These are phyloP conservation scores for Sphecodes monilicornis DNA, from an alignment of 2,888 invertebrate species.

Conservation along the genomic window DNA sequence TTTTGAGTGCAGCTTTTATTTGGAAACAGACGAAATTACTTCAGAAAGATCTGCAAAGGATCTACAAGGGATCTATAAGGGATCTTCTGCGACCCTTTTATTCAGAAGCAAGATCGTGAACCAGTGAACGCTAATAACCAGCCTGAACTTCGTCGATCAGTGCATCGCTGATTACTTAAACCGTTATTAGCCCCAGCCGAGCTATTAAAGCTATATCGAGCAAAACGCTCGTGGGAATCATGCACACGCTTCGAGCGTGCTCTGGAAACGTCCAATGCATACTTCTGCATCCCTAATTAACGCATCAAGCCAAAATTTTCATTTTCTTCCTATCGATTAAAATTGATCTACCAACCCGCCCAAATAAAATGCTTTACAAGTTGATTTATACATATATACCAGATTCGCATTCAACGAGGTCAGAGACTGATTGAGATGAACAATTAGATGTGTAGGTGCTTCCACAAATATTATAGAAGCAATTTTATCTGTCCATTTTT, in stretches of 20 bases:
- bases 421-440: too few relatives aligned
- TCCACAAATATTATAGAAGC: too few relatives aligned
- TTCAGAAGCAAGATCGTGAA: not conserved
- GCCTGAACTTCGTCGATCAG: slow-evolving; percentile 11
- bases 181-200: slow-evolving; percentile 52
- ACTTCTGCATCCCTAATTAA: not conserved
- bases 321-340: not conserved
- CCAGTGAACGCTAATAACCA: not conserved
- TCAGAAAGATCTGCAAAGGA: not conserved
- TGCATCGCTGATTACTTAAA: slow-evolving; percentile 50
- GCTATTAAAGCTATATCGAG: slow-evolving; percentile 10
- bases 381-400: too few relatives aligned
- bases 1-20: too few relatives aligned
- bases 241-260: not conserved
- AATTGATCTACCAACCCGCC: not conserved
- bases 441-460: too few relatives aligned
- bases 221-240: slow-evolving; percentile 19
- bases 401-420: too few relatives aligned
- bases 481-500: too few relatives aligned
- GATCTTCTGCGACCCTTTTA: not conserved
- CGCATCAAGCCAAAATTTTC: not conserved
- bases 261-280: not conserved
- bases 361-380: too few relatives aligned
- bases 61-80: not conserved
- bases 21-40: too few relatives aligned